A percentile compares a stretch with the other conserved stretches of the same genome.
Conservation (phyloP, 2,888 invertebrate genomes). For the Anticlea derivata region DNA sequence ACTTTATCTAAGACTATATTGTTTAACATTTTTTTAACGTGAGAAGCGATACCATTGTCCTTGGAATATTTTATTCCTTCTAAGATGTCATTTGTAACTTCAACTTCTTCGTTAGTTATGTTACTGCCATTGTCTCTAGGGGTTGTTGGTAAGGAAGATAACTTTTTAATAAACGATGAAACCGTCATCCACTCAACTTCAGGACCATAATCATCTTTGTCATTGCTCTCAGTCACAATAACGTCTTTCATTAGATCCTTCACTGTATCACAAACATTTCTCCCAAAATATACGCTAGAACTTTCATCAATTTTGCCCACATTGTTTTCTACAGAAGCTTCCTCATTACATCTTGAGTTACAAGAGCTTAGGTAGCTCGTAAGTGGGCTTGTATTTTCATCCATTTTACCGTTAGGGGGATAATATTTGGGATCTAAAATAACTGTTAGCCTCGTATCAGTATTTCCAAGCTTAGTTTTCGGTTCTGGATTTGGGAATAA, state of each 20-base stretch:
- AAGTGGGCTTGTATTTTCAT: conserved; percentile 20
- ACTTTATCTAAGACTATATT: conserved; percentile 1
- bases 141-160: conserved; percentile 29
- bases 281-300: conserved; percentile 8
- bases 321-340: conserved; percentile 3
- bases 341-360: conserved; percentile 12
- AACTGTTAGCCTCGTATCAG: conserved; percentile 12
- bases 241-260: conserved; percentile 40
- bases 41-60: not conserved
- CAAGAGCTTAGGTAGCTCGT: conserved; percentile 8
- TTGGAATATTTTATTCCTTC: conserved; percentile 4
- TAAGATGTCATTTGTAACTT: conserved; percentile 29
- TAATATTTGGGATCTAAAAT: conserved; percentile 29
- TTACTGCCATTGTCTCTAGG: conserved; percentile 23
- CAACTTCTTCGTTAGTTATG: conserved; percentile 35
- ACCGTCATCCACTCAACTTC: conserved; percentile 40
- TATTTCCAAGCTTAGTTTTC: not conserved
- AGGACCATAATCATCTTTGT: conserved; percentile 16
- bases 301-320: not conserved
- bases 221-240: conserved; percentile 29
- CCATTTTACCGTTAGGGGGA: conserved; percentile 16
- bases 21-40: conserved; percentile 10
- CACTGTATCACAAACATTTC: conserved; percentile 33
- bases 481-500: conserved; percentile 10
- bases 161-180: conserved; percentile 37